phyloP scores from a whole-genome alignment of 2,797 vertebrate species.

The Okamejei kenojei region DNA sequence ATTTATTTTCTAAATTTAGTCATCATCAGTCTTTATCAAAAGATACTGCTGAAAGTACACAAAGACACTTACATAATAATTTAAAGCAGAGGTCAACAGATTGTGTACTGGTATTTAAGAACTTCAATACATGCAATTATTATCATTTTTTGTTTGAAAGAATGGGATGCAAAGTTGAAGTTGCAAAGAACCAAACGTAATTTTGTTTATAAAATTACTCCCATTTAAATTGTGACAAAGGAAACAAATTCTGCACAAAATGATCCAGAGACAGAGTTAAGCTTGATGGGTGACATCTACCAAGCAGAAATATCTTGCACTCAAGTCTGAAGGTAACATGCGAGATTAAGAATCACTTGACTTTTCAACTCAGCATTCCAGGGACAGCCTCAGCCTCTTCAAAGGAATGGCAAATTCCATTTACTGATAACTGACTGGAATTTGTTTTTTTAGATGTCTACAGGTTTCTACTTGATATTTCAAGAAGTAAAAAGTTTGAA shows the following conservation, averaged over 20 bases:
- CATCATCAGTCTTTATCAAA: not conserved
- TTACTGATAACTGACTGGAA: not conserved
- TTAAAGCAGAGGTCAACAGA: not conserved
- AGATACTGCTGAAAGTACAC: not conserved
- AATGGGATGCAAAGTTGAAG: not conserved
- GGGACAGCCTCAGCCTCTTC: not conserved
- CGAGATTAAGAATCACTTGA: not conserved
- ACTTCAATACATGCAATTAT: not conserved
- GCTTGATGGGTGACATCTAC: not conserved
- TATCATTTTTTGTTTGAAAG: not conserved
- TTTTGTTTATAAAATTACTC: not conserved
- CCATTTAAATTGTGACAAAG: not conserved
- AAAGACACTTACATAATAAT: not conserved
- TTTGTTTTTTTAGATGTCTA: not conserved
- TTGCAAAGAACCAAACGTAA: not conserved
- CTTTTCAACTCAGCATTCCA: constrained; percentile 11
- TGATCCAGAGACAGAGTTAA: not conserved
- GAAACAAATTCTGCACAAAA: not conserved
- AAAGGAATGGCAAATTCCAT: not conserved
- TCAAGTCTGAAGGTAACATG: not conserved
- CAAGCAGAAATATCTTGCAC: not conserved
- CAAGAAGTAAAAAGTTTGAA: not conserved
- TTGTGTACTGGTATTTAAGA: not conserved
- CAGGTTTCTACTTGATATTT: not conserved
- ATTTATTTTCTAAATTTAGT: not conserved